Percentiles rank a stretch among this genome's conserved stretches.
phyloP scores from a whole-genome alignment of 2,113 vertebrate species.

The Muscicapa adusta region DNA sequence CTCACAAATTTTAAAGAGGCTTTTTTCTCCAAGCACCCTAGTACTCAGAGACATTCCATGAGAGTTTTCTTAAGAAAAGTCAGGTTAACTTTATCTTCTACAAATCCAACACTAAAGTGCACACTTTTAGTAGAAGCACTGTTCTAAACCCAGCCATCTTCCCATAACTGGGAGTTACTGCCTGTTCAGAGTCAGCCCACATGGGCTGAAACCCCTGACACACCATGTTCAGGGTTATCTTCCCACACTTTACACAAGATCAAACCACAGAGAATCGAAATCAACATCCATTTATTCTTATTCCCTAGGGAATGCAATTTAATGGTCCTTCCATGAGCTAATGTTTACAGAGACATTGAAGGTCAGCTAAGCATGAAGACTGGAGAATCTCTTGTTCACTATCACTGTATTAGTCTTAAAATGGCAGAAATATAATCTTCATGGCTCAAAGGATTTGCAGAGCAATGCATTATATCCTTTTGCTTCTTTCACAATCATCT shows the following conservation, averaged over 20 bases:
- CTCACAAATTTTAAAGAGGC: neutral
- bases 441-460: neutral
- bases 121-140: neutral
- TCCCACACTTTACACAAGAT: neutral
- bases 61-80: neutral
- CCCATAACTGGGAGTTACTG: neutral
- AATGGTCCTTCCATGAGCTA: neutral
- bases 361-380: neutral
- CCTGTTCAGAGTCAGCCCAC: neutral
- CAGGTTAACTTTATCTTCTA: neutral
- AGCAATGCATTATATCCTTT: neutral
- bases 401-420: neutral
- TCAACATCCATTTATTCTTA: neutral
- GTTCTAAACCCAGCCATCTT: neutral
- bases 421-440: neutral
- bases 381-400: neutral
- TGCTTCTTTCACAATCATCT: neutral
- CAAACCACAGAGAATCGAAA: neutral
- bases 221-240: neutral
- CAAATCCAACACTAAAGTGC: neutral
- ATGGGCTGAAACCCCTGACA: neutral
- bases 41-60: neutral
- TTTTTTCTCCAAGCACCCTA: neutral
- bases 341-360: neutral
- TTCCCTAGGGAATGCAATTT: neutral